Evolutionary conservation across 2,888 invertebrate genomes (phyloP).

Genomic region (Agapostemon virescens): DNA sequence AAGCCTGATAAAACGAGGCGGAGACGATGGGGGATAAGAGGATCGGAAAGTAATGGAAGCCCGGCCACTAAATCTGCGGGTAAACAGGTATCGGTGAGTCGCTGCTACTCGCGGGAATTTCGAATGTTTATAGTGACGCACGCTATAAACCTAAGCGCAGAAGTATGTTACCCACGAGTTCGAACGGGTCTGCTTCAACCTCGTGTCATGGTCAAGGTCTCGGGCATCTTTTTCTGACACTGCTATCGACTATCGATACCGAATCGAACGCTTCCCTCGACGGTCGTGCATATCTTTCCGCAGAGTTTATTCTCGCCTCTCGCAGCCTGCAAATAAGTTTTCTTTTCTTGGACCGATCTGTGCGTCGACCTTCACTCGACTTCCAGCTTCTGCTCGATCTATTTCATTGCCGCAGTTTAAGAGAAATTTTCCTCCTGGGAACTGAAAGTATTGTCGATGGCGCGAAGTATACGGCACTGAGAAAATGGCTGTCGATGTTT

Average conservation of each 20-base stretch:
- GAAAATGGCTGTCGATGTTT: no score
- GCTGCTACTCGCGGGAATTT: conserved; percentile 35
- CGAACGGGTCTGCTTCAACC: not conserved
- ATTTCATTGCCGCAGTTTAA: not conserved
- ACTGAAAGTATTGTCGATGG: not conserved
- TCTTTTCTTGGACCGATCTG: conserved; percentile 14
- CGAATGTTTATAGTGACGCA: conserved; percentile 5
- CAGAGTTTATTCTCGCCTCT: not conserved
- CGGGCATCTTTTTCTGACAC: not conserved
- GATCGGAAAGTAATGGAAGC: conserved; percentile 33
- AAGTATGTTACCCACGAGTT: not conserved
- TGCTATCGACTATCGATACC: conserved; percentile 29
- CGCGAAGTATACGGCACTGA: no score
- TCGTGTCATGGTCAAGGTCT: conserved; percentile 13
- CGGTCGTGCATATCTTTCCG: not conserved
- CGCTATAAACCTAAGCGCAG: not conserved
- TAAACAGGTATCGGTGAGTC: not conserved
- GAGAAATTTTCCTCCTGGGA: not conserved
- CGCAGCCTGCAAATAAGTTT: conserved; percentile 15
- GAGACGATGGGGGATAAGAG: conserved; percentile 31
- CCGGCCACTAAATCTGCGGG: conserved; percentile 33
- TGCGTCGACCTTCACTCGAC: not conserved
- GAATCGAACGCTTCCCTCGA: conserved; percentile 1
- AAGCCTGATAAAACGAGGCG: conserved; percentile 31
- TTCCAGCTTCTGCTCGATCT: conserved; percentile 10